A percentile compares a stretch with the other conserved stretches of the same genome.
phyloP scores from a whole-genome alignment of 2,113 vertebrate species.

The Trogon melanurus region DNA sequence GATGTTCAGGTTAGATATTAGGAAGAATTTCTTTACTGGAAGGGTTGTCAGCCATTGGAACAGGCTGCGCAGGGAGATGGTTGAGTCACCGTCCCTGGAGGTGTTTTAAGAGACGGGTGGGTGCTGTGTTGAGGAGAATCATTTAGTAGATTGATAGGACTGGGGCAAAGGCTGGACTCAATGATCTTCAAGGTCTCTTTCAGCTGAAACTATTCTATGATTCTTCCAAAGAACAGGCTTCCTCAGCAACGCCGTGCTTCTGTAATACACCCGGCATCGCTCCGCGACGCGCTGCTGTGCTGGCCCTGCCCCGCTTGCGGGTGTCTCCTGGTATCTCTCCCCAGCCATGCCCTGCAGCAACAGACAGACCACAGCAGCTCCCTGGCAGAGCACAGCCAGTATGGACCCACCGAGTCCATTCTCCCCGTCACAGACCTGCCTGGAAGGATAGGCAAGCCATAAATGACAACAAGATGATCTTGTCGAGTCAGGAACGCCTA shows the following conservation, averaged over 20 bases:
- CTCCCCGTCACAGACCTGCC: fast-evolving
- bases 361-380: too few relatives aligned
- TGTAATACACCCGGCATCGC: neutral
- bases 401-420: neutral
- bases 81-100: too few relatives aligned
- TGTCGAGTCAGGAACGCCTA: fast-evolving
- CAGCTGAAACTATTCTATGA: too few relatives aligned
- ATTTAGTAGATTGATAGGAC: too few relatives aligned
- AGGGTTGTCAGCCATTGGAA: too few relatives aligned
- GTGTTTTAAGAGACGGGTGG: too few relatives aligned
- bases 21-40: too few relatives aligned
- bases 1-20: too few relatives aligned
- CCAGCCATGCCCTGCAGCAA: neutral
- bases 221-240: neutral
- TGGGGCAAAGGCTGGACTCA: too few relatives aligned
- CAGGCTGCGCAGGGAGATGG: too few relatives aligned
- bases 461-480: neutral
- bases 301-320: neutral
- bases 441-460: neutral
- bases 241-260: neutral
- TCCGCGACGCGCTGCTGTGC: neutral
- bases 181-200: too few relatives aligned
- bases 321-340: neutral
- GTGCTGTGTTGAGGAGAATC: too few relatives aligned
- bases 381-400: neutral